A percentile compares a stretch with the other conserved stretches of the same genome.
Conservation (phyloP, 2,113 vertebrate genomes). For the Rynchops niger region DNA sequence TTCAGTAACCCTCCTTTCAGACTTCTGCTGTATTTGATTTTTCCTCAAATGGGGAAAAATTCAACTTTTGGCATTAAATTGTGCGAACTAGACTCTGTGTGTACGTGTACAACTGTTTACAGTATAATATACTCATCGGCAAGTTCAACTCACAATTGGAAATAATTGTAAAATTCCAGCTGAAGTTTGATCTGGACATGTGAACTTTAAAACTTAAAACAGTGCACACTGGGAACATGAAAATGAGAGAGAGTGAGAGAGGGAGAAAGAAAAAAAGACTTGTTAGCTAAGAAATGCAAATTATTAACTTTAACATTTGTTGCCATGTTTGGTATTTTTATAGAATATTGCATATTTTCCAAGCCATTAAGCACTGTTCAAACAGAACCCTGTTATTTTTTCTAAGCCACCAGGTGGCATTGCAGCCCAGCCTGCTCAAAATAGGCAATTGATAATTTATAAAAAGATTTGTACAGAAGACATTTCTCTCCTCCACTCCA, state of each 20-base stretch:
- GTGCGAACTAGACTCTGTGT: neutral
- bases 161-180: conserved; percentile 5
- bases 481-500: neutral
- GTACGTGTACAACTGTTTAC: neutral
- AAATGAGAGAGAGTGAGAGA: neutral
- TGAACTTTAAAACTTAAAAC: conserved; percentile 13
- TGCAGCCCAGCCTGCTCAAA: conserved; percentile 80
- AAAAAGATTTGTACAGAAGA: neutral
- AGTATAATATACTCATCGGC: neutral
- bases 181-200: neutral
- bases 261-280: neutral
- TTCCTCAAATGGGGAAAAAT: conserved; percentile 42
- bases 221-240: neutral
- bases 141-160: conserved; percentile 45
- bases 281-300: neutral
- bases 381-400: conserved; percentile 5
- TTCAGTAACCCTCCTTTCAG: conserved; percentile 64
- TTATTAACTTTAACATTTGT: neutral
- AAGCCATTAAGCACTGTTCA: neutral
- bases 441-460: neutral
- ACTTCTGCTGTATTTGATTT: conserved; percentile 60
- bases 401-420: conserved; percentile 92
- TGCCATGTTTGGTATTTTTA: conserved; percentile 3
- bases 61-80: conserved; percentile 5
- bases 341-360: conserved; percentile 9